A percentile compares a stretch with the other conserved stretches of the same genome.
Conservation (phyloP, 2,797 vertebrate genomes). For the Bucorvus abyssinicus region DNA sequence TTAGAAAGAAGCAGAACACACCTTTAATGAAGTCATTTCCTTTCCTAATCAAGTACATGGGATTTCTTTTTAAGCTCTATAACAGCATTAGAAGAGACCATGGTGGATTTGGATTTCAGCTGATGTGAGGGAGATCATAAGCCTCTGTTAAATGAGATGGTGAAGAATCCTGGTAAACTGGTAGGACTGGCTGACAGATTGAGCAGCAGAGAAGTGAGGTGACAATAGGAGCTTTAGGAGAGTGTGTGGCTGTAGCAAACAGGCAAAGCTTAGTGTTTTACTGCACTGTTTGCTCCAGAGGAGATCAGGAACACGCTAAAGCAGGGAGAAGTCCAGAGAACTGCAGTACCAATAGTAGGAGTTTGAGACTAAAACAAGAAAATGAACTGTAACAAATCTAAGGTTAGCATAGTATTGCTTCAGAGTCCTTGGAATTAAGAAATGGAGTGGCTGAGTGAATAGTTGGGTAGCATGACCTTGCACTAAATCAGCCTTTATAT, state of each 20-base stretch:
- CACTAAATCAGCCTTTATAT: not conserved
- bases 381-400: not conserved
- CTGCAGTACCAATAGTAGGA: not conserved
- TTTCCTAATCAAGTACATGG: not conserved
- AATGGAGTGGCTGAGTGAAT: not conserved
- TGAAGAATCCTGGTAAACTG: not conserved
- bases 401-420: not conserved
- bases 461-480: not conserved
- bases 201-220: not conserved
- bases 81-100: not conserved
- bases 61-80: not conserved
- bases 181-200: not conserved
- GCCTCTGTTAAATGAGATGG: not conserved
- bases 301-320: rapidly evolving
- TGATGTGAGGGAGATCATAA: not conserved
- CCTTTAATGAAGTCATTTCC: not conserved
- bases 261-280: not conserved
- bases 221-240: not conserved
- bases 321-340: not conserved
- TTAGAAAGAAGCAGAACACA: not conserved
- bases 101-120: not conserved
- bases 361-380: not conserved
- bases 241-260: rapidly evolving
- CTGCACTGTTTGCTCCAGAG: not conserved
- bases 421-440: not conserved